Evolutionary conservation across 2,888 invertebrate species (phyloP), one percentile per base, ranked within the genome.

Genomic region (Cheilosia grossa): DNA sequence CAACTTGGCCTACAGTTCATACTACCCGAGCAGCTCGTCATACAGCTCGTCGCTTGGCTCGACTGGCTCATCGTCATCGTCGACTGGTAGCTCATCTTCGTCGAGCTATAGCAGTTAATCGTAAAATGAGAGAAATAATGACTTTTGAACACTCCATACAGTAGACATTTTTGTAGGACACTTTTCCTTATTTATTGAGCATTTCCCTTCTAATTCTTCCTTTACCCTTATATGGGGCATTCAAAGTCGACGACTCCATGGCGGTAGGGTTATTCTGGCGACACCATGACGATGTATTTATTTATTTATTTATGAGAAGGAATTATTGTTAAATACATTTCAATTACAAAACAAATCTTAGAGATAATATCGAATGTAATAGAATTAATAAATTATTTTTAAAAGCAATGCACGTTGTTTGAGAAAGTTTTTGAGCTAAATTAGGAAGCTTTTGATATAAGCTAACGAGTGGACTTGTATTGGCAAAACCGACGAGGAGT

Each of bases 1-100:
- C 64, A 95, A 94, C 88, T 91, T 95, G 87, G 95, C 95, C 30
- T 95, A 95, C 90, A 95, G 94, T 89, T 95, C 95, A 1, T 95
- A 95, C 92, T 95, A 95, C 89, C 95, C 95, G 86, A 94, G 94
- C 89, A 93, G 94, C 85, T 93, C 94, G 0, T 93, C 93, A 0
- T 93, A 93, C 9, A 93, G 94, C 37, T 92, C 93, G 2, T 93
- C 93, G 2, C 87, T 91, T 58, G 89, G 90, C 51, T 87, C 89
- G 67, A 80, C 90, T 27, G 88, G 88, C 66, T 81, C 87, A 19
- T 87, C 90, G 49, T 89, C 91, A 53, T 89, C 90, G 53, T 88
- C 89, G 21, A 89, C 88, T 53, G 90, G 89, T 86, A 89, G 88
- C 88, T 88, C 88, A 69, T 90, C 91, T 24, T 91, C 91, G 69